Conservation (phyloP, 2,888 invertebrate genomes). For the Agonopterix alstromeriana region DNA sequence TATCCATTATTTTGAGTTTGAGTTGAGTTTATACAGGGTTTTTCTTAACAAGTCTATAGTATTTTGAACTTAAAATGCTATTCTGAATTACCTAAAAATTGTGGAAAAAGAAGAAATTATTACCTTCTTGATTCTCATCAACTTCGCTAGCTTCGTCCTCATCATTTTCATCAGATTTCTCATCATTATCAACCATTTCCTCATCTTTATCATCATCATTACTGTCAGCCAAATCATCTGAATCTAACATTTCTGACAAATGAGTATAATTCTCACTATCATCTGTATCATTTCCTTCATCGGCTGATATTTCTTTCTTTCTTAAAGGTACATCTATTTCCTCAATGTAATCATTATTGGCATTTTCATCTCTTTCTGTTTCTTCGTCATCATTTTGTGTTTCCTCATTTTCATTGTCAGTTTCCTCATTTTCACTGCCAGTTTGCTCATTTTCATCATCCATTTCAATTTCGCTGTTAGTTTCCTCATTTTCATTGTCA, state of each 20-base stretch:
- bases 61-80: too few relatives aligned
- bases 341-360: constrained; percentile 26
- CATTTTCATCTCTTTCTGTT: not conserved
- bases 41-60: too few relatives aligned
- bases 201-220: constrained; percentile 30
- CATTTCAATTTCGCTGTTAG: not conserved
- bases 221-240: constrained; percentile 45
- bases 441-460: constrained; percentile 1
- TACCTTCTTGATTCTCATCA: constrained; percentile 9
- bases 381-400: not conserved
- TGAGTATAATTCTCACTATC: constrained; percentile 52
- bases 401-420: not conserved
- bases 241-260: constrained; percentile 56
- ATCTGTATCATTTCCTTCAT: constrained; percentile 55
- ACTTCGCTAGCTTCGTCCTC: constrained; percentile 15
- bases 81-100: too few relatives aligned
- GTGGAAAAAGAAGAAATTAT: too few relatives aligned
- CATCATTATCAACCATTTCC: constrained; percentile 16
- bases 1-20: too few relatives aligned
- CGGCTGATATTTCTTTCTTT: constrained; percentile 37
- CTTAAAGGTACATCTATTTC: constrained; percentile 54
- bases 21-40: too few relatives aligned
- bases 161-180: constrained; percentile 13
- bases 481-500: not conserved
- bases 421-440: constrained; percentile 8